Conservation (phyloP, 2,113 vertebrate species). For the Anguilla japonica region DNA sequence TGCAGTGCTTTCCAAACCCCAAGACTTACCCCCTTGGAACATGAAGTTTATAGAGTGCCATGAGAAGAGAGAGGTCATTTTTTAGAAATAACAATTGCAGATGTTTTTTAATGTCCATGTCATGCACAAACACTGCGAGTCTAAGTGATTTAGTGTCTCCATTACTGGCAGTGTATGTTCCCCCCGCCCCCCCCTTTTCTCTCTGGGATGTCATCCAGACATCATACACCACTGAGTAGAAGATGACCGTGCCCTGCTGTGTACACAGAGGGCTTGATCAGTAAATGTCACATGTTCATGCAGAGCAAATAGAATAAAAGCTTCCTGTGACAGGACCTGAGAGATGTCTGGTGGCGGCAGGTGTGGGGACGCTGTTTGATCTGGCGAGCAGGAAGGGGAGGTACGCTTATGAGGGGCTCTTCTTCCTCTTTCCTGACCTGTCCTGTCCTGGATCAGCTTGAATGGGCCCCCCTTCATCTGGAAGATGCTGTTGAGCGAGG, state of each 20-base stretch:
- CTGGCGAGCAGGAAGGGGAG: conserved; percentile 92
- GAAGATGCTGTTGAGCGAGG: conserved; percentile 93
- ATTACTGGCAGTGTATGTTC: conserved; percentile 65
- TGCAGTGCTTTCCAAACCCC: no score
- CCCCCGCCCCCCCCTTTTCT: no score
- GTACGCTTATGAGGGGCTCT: conserved; percentile 92
- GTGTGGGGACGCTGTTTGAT: conserved; percentile 83
- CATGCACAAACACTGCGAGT: conserved; percentile 74
- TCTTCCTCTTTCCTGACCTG: conserved; percentile 97
- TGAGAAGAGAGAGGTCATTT: conserved; percentile 64
- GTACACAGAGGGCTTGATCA: conserved; percentile 89
- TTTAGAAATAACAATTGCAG: conserved; percentile 75
- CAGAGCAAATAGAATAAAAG: conserved; percentile 92
- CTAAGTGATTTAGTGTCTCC: conserved; percentile 85
- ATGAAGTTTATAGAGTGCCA: no score
- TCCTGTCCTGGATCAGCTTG: conserved; percentile 86
- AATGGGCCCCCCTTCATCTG: conserved; percentile 85
- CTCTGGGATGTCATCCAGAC: conserved; percentile 80
- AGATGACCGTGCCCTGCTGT: conserved; percentile 80
- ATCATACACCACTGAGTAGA: conserved; percentile 81
- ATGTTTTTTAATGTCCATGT: conserved; percentile 88
- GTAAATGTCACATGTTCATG: conserved; percentile 99
- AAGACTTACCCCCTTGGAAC: no score
- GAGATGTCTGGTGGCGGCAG: conserved; percentile 95
- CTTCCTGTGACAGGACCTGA: conserved; percentile 93